These are phyloP conservation scores for Cheilosia urbana DNA, from an alignment of 2,888 invertebrate species.

Conservation along the genomic window DNA sequence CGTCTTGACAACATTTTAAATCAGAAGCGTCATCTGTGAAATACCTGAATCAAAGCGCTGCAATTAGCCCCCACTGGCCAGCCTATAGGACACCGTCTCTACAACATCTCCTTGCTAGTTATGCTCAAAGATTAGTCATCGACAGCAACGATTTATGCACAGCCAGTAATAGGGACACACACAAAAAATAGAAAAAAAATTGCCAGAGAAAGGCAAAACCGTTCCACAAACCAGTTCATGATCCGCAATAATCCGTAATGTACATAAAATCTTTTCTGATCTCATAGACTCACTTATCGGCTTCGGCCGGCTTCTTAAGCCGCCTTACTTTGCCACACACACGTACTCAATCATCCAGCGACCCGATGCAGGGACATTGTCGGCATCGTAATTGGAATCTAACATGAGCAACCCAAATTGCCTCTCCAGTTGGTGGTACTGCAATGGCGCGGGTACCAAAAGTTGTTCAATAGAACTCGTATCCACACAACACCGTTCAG, in stretches of 20 bases:
- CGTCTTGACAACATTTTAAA: too few relatives aligned
- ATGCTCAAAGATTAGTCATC: too few relatives aligned
- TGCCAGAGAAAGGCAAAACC: neutral
- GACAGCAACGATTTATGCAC: too few relatives aligned
- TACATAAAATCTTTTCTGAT: slow-evolving; percentile 28
- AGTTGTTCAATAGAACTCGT: slow-evolving; percentile 14
- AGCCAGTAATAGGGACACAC: too few relatives aligned
- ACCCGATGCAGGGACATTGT: slow-evolving; percentile 41
- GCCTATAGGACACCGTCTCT: too few relatives aligned
- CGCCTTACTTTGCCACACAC: slow-evolving; percentile 5
- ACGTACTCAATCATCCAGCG: slow-evolving; percentile 31
- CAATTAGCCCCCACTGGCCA: too few relatives aligned
- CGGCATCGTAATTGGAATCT: slow-evolving; percentile 62
- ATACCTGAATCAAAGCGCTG: too few relatives aligned
- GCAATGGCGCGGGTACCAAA: neutral
- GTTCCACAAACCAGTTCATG: slow-evolving; percentile 5
- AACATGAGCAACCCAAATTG: slow-evolving; percentile 49
- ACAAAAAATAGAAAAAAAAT: too few relatives aligned
- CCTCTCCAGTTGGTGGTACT: slow-evolving; percentile 14
- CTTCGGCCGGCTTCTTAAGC: slow-evolving; percentile 10
- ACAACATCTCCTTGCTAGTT: too few relatives aligned
- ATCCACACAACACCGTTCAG: slow-evolving; percentile 4
- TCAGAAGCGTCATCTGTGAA: too few relatives aligned
- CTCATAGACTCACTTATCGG: slow-evolving; percentile 3
- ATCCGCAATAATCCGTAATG: slow-evolving; percentile 33